Conservation (phyloP, 2,113 vertebrate genomes). For the Phylloscopus whistleri region DNA sequence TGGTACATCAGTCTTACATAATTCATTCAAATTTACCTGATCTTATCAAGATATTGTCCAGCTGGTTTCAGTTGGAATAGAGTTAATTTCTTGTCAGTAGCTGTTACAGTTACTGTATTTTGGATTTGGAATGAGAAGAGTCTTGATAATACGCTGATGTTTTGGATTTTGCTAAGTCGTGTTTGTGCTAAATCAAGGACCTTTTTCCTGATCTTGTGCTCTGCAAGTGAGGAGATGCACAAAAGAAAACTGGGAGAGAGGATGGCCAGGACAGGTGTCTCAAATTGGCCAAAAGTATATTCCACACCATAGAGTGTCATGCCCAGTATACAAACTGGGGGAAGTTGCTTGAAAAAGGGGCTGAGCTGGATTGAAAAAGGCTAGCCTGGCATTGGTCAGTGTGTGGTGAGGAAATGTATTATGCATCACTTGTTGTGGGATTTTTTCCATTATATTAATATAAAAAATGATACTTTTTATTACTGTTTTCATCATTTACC, state of each 20-base stretch:
- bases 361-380: not conserved
- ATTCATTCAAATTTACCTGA: not conserved
- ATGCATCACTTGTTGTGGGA: not conserved
- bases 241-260: not conserved
- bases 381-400: not conserved
- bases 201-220: not conserved
- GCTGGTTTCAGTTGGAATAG: not conserved
- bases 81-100: not conserved
- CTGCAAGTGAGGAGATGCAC: not conserved
- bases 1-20: not conserved
- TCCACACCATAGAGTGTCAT: not conserved
- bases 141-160: fast-evolving
- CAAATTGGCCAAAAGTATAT: not conserved
- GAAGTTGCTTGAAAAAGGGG: too few relatives aligned
- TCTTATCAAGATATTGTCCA: not conserved
- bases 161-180: fast-evolving
- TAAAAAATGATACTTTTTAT: too few relatives aligned
- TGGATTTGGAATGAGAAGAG: not conserved
- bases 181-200: not conserved
- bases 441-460: not conserved
- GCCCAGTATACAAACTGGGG: not conserved
- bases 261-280: not conserved
- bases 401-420: not conserved
- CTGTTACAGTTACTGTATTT: not conserved
- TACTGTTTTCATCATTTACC: not conserved